Evolutionary conservation across 2,888 invertebrate species (phyloP).

Genomic region (Acronicta alni): DNA sequence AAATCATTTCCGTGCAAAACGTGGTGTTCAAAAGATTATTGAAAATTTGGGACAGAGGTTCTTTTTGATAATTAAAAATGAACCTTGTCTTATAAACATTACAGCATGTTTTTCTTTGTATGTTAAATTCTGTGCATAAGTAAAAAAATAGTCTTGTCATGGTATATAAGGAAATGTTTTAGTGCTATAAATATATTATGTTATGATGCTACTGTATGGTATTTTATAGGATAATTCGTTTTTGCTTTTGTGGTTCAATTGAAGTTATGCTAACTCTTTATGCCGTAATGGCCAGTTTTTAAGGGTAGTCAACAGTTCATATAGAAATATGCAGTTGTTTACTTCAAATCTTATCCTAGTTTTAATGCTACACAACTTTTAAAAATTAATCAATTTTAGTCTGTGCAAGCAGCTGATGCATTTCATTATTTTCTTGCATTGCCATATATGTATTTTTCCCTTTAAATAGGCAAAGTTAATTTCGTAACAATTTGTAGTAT

Average conservation of each 20-base stretch:
- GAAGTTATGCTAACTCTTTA: constrained; percentile 27
- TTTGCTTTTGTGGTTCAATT: constrained; percentile 42
- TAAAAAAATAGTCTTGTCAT: constrained; percentile 55
- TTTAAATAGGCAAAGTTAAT: neutral
- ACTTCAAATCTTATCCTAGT: neutral
- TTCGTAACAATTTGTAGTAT: neutral
- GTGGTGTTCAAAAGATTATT: constrained; percentile 45
- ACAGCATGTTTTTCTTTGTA: constrained; percentile 28
- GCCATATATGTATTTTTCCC: neutral
- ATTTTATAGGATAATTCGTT: constrained; percentile 44
- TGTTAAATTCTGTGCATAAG: constrained; percentile 40
- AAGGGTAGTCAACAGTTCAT: constrained; percentile 7
- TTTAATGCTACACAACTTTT: constrained; percentile 1
- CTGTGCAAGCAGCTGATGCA: constrained; percentile 2
- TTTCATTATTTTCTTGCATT: neutral
- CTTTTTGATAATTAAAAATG: constrained; percentile 13
- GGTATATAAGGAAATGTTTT: constrained; percentile 57
- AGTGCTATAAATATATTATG: constrained; percentile 52
- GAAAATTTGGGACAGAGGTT: constrained; percentile 28
- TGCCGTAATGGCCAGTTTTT: constrained; percentile 23
- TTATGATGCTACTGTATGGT: constrained; percentile 39
- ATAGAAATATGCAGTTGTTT: constrained; percentile 8
- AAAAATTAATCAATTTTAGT: neutral
- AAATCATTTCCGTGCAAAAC: constrained; percentile 25
- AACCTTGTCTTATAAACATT: constrained; percentile 27